phyloP scores from a whole-genome alignment of 92 coral and sea anemone species.

The Phymanthus crucifer region DNA sequence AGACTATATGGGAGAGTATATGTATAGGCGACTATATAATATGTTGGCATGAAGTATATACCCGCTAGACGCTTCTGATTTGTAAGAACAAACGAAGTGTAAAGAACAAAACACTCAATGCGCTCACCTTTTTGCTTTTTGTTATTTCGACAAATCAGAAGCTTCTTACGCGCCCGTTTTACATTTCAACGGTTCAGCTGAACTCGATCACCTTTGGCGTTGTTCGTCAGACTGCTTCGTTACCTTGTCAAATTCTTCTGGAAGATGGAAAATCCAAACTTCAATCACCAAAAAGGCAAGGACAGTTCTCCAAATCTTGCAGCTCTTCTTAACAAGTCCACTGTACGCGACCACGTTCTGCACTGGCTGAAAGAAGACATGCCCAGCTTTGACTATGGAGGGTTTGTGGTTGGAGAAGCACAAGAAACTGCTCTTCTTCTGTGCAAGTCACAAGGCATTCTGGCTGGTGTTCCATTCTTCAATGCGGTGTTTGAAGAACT shows the following conservation, averaged over 20 bases:
- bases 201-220: too few relatives aligned
- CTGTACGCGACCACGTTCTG: conserved; percentile 64
- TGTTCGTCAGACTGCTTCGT: not conserved
- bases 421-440: conserved; percentile 85
- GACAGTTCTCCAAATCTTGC: conserved; percentile 26
- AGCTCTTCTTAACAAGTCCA: conserved; percentile 50
- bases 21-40: too few relatives aligned
- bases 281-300: conserved; percentile 30
- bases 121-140: too few relatives aligned
- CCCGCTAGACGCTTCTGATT: too few relatives aligned
- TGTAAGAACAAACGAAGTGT: too few relatives aligned
- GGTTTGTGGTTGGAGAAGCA: conserved; percentile 82
- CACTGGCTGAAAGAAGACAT: conserved; percentile 87
- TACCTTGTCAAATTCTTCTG: not conserved
- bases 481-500: conserved; percentile 88
- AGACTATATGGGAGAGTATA: too few relatives aligned
- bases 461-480: conserved; percentile 98
- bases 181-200: too few relatives aligned
- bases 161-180: too few relatives aligned
- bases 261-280: not conserved
- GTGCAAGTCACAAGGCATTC: conserved; percentile 86
- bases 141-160: too few relatives aligned
- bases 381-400: conserved; percentile 94
- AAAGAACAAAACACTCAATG: too few relatives aligned
- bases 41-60: too few relatives aligned